Evolutionary conservation across 2,888 invertebrate genomes (phyloP), one percentile per base, ranked within the genome.

Genomic region (Matsumyia berberina): DNA sequence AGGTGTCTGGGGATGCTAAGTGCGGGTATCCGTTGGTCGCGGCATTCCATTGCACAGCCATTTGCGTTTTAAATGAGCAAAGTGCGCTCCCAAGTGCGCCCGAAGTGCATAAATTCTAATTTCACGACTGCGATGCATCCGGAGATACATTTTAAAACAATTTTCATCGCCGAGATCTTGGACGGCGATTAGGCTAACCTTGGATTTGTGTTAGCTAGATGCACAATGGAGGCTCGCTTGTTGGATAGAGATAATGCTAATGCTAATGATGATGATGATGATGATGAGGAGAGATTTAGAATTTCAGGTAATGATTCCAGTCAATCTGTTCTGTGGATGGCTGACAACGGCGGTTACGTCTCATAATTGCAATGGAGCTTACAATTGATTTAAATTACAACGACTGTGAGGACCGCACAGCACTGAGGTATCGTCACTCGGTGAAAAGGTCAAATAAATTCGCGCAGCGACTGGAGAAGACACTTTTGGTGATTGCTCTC

Each of bases 361-460:
- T 58, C 53, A 69, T 60, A 77, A 64, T 46, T 74, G 74, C 64
- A 37, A 74, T 31, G 35, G 35, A 55, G 60, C 37, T 51, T 72
- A 53, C 82, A 77, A 82, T 82, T 82, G 82, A 82, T 72, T 77
- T 82, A 77, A 82, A 82, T 82, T 72, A 67, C 51, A 58, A 46
- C 46, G 9, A 46, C 46, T 19, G 19, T 46, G 46, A 46, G 46
- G 46, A 46, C 35, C 9, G 37, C 37, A 7, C 6, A 24, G 24
- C 24, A 35, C 9, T 9, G 15, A 35, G 11, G 17, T 46, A 37
- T 46, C 35, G n/a, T 46, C 12, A 4, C 8, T 67, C 72, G 72
- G 66, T 72, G 82, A 83, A 83, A 83, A 83, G 83, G 83, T 83
- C 83, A 83, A 79, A 83, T 83, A 62, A 83, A 83, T 83, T 73